phyloP scores from a whole-genome alignment of 2,113 vertebrate species.

The Python bivittatus region DNA sequence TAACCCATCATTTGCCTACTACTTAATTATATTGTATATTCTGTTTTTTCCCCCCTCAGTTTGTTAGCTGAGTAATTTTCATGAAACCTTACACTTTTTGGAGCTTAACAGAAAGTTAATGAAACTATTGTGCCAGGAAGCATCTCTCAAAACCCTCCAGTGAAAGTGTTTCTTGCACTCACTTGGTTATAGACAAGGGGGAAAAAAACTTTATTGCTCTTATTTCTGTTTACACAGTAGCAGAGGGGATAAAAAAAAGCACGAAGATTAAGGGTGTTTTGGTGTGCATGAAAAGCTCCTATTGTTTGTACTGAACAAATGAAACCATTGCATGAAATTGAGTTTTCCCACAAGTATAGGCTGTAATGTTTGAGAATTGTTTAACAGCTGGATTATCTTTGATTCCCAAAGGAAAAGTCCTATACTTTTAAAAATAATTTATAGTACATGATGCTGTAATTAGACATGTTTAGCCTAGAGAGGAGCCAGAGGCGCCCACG shows the following conservation, averaged over 20 bases:
- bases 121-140: background rate
- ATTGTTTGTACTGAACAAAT: background rate
- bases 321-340: background rate
- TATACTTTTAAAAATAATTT: background rate
- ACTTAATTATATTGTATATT: background rate
- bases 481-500: background rate
- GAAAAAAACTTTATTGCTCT: background rate
- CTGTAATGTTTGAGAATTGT: background rate
- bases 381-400: background rate
- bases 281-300: background rate
- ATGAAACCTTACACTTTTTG: background rate
- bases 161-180: background rate
- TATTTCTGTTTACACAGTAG: conserved; percentile 20
- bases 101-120: conserved; percentile 20
- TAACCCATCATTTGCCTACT: background rate
- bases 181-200: background rate
- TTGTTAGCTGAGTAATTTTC: background rate
- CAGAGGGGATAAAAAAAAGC: background rate
- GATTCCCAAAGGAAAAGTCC: background rate
- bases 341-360: background rate
- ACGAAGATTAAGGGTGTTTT: conserved; percentile 5
- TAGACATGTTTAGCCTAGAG: background rate
- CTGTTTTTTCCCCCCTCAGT: background rate
- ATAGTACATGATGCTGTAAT: too few relatives aligned
- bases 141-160: background rate